These are phyloP conservation scores for Dryobates pubescens DNA, from an alignment of 2,797 vertebrate species.

Conservation along the genomic window DNA sequence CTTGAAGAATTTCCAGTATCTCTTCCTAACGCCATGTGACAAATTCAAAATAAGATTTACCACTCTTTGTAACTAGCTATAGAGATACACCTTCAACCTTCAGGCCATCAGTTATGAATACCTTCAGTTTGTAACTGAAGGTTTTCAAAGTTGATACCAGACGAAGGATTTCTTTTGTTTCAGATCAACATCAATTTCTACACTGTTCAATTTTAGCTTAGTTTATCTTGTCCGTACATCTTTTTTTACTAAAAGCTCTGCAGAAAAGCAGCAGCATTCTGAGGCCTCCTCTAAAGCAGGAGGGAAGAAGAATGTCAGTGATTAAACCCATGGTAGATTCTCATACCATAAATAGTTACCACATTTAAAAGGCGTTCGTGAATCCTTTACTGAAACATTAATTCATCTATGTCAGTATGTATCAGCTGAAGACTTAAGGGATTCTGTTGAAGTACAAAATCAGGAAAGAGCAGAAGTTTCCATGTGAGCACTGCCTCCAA, in stretches of 20 bases:
- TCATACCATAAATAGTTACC: not conserved
- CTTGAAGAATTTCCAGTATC: not conserved
- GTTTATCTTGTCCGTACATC: not conserved
- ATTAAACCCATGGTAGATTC: not conserved
- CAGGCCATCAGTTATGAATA: not conserved
- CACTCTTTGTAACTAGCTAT: not conserved
- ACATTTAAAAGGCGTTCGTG: not conserved
- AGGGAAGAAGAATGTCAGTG: not conserved
- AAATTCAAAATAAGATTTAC: not conserved
- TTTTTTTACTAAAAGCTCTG: not conserved
- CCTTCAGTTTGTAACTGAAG: not conserved
- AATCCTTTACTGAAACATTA: not conserved
- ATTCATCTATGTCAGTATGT: not conserved
- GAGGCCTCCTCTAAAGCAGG: not conserved
- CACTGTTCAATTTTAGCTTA: not conserved
- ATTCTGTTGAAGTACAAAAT: not conserved
- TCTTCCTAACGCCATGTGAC: not conserved
- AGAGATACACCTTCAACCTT: not conserved
- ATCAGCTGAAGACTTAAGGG: not conserved
- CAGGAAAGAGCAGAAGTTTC: not conserved
- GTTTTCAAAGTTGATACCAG: not conserved
- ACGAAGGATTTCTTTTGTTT: not conserved
- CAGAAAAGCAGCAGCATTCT: not conserved
- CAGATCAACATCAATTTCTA: not conserved
- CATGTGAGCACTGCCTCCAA: not conserved